Evolutionary conservation across 2,113 vertebrate species (phyloP), one percentile per base, ranked within the genome.

Genomic region (Euleptes europaea): DNA sequence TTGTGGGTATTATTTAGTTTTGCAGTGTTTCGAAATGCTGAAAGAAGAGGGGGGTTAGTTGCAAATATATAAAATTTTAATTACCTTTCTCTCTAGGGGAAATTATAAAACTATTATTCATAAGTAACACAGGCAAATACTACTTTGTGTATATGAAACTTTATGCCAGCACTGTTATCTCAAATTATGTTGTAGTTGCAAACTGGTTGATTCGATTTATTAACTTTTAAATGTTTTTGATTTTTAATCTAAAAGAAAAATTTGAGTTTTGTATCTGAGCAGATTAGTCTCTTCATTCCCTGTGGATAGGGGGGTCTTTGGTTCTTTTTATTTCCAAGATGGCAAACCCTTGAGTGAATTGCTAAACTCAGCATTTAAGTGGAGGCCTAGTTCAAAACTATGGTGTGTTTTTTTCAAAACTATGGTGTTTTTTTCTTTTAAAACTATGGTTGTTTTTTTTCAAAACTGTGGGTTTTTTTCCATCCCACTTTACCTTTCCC

Each of bases 41-140:
- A 91, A 91, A 79, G 92, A 84, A 76, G 89, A 78, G 88, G 26
- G 86, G 60, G 92, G 88, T 93, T 94, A 95, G 94, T 92, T 94
- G 92, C 51, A 88, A 93, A 93, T 89, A 92, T 86, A 72, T 82
- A 74, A 72, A 85, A 88, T 78, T 88, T 86, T 90, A 92, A 92
- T 90, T 83, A 85, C 84, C 86, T 91, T 93, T 90, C 89, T 90
- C 88, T 75, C 81, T 5, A 4, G 89, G 71, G 89, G 38, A 84
- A 79, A 88, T 92, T 85, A 84, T 90, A 91, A 90, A 93, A 69
- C 40, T 84, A 90, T 47, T 77, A 69, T 51, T 60, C 28, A 87
- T 69, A 92, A 88, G 77, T 67, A 91, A 94, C 65, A 40, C 85
- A 70, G n/a, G 60, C 87, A 88, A 93, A 90, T 88, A 66, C 73